Evolutionary conservation across 2,888 invertebrate species (phyloP), one percentile per base, ranked within the genome.

Genomic region (Drosophila sordidapex): DNA sequence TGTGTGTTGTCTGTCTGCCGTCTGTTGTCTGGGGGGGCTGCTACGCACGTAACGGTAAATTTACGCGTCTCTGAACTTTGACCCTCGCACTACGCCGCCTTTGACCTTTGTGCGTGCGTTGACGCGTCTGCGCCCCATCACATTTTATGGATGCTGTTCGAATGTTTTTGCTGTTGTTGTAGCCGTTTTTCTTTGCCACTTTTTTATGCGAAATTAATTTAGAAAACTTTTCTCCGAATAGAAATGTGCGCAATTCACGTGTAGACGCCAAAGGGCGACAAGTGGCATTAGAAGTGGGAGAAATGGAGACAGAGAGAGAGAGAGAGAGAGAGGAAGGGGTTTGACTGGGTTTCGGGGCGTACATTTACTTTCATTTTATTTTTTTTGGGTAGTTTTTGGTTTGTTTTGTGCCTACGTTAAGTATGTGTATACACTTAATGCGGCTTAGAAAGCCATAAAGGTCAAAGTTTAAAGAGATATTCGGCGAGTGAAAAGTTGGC

Each of bases 51-150:
- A 80, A 71, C 62, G 65, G 52, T 70, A 68, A 86, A 86, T 83
- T 78, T 78, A 86, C 83, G 87, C 87, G 89, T 79, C 79, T 86
- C 79, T 88, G 87, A 88, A 81, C 87, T 90, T 90, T 90, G 90
- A 87, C 90, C 87, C 86, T 72, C 70, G 73, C 76, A 67, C 68
- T 76, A 56, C 57, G 81, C 40, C 68, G 77, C 68, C 74, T 73
- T 73, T 89, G 86, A 88, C 88, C 86, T 90, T 74, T 78, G 82
- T 76, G 82, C 76, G 81, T 81, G 70, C 75, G 70, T 64, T 72
- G 76, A 66, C 73, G 70, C 72, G 72, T 72, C 74, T 64, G 70
- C 61, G 75, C 72, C 69, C 70, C 68, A 74, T 65, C 73, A 75
- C 82, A 80, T 77, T 81, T 74, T 78, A 78, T 87, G 84, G 79